Base-by-base conservation (phyloP, 1,140 invertebrate species). In the Megalopta genalis region DNA sequence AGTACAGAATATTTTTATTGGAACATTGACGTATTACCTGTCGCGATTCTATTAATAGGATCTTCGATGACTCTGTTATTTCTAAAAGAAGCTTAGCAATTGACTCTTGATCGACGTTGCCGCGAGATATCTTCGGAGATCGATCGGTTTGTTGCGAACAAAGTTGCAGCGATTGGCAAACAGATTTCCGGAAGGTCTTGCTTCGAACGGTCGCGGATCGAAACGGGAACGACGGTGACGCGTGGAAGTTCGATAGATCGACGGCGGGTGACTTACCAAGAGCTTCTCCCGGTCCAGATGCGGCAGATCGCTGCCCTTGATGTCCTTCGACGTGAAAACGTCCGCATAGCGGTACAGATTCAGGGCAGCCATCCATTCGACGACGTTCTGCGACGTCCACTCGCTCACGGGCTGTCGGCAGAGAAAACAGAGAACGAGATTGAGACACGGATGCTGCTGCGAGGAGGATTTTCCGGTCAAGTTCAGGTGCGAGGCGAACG, bases 301-400 rank as follows among this genome's bases (percentile, higher is more conserved):
- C 77, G 94, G 90, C 71, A 96, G 93, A 92, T 96, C 95, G 75
- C 93, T 91, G 75, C 96, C 96, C 91, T 95, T 95, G 88, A 96
- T 95, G 85, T 96, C 94, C 89, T 95, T 95, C 77, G 95, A 95
- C 87, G 95, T 95, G 93, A 96, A 96, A 72, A 96, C 93, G 89
- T 96, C 95, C 79, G 94, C 94, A 93, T 96, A 96, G 69, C 94
- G 93, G 87, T 95, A 95, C 42, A 96, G 91, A 90, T 96, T 96
- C 69, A 96, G 87, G 52, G 95, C 95, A 76, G 95, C 95, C 95
- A 96, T 96, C 96, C 96, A 96, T 91, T 96, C 96, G 76, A 96
- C 93, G 23, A 96, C 96, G 90, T 96, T 95, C 54, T 93, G 89
- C 73, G 94, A 94, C 39, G 95, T 94, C 96, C 96, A 96, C 90